A percentile compares a stretch with the other conserved stretches of the same genome.
Evolutionary conservation across 2,888 invertebrate genomes (phyloP).

Genomic region (Tortricodes alternella): DNA sequence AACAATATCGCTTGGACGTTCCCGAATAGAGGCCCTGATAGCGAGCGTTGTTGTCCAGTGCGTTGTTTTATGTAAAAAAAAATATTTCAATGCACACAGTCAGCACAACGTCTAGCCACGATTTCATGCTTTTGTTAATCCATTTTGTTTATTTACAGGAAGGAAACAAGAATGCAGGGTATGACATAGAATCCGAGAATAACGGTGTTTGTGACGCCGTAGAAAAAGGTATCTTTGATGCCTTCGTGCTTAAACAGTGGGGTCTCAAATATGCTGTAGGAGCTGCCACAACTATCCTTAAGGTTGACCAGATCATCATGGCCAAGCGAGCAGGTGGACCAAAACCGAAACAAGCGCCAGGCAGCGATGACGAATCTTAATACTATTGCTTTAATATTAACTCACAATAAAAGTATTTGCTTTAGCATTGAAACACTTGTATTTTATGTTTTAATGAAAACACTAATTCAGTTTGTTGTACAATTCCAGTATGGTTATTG

Average conservation of each 20-base stretch:
- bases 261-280: constrained; percentile 97
- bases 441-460: constrained; percentile 31
- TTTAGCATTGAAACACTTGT: constrained; percentile 30
- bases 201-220: constrained; percentile 88
- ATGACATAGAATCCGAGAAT: constrained; percentile 92
- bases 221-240: constrained; percentile 90
- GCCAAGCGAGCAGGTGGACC: constrained; percentile 98
- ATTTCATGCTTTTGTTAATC: background rate
- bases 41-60: too few species aligned
- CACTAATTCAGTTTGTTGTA: constrained; percentile 9
- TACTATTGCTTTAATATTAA: constrained; percentile 10
- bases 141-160: constrained; percentile 74
- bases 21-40: too few species aligned
- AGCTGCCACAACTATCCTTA: constrained; percentile 95
- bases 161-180: constrained; percentile 91
- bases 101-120: too few species aligned
- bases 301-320: constrained; percentile 99
- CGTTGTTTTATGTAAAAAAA: too few species aligned
- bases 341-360: constrained; percentile 87
- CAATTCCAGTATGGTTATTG: constrained; percentile 10
- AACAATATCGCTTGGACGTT: too few species aligned
- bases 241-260: constrained; percentile 94
- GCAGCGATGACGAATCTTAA: constrained; percentile 89
- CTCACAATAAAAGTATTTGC: constrained; percentile 32
- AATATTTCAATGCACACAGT: too few species aligned